A percentile compares a stretch with the other conserved stretches of the same genome.
These are phyloP conservation scores for Agrochola lychnidis DNA, from an alignment of 2,888 invertebrate genomes.

Conservation along the genomic window DNA sequence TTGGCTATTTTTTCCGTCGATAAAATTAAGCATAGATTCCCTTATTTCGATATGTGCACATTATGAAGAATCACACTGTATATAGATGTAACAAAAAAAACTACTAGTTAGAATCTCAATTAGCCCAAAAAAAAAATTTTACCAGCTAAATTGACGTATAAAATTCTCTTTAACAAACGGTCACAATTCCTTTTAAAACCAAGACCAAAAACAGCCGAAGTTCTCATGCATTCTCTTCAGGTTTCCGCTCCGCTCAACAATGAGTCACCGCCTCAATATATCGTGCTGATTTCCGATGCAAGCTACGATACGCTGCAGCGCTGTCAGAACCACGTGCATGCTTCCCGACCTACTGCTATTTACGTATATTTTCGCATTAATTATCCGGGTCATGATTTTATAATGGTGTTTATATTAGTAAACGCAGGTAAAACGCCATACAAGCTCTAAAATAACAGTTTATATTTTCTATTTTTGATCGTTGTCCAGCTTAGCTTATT, in stretches of 20 bases:
- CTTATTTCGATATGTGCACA: no score
- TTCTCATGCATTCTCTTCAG: not conserved
- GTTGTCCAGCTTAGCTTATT: no score
- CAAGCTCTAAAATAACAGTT: not conserved
- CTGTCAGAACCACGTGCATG: conserved; percentile 46
- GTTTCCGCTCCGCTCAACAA: conserved; percentile 53
- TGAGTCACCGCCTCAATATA: conserved; percentile 58
- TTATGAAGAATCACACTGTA: no score
- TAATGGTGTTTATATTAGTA: conserved; percentile 14
- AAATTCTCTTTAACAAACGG: not conserved
- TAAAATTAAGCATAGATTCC: no score
- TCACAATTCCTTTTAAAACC: not conserved
- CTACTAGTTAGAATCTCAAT: not conserved
- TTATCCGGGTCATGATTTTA: conserved; percentile 42
- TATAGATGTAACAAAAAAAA: not conserved
- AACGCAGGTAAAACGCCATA: not conserved
- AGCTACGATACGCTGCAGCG: conserved; percentile 57
- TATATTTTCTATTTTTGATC: no score
- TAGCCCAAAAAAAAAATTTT: not conserved
- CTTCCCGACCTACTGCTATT: conserved; percentile 41
- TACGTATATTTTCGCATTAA: conserved; percentile 39
- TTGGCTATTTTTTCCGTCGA: no score
- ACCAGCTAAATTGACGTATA: not conserved
- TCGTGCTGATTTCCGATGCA: conserved; percentile 66
- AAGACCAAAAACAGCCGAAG: not conserved